Conservation (phyloP, 2,113 vertebrate species). For the cattle (Bos taurus) region DNA sequence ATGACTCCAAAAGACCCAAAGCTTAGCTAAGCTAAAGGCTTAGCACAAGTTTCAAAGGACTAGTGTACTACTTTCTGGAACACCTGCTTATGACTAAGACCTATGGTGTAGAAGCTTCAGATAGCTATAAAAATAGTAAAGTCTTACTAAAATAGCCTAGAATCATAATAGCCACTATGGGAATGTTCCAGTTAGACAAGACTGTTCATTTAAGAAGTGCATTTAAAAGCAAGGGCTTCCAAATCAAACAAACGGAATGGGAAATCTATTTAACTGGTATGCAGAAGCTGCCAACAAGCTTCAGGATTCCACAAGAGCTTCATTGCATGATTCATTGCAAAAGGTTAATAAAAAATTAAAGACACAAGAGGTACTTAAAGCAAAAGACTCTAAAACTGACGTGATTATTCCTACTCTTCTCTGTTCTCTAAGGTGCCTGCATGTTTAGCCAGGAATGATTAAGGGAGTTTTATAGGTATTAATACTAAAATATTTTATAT, state of each 20-base stretch:
- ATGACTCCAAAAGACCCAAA: background rate
- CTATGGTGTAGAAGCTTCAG: background rate
- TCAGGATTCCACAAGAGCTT: background rate
- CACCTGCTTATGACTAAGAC: background rate
- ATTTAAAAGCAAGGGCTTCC: background rate
- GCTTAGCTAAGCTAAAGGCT: background rate
- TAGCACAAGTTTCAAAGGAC: background rate
- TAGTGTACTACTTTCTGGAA: background rate
- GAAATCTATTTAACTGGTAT: background rate
- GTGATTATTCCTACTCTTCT: background rate
- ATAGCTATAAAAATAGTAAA: background rate
- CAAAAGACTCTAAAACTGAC: background rate
- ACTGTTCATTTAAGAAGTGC: background rate
- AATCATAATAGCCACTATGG: background rate
- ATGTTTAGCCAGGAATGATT: background rate
- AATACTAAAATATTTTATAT: background rate
- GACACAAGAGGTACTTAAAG: background rate
- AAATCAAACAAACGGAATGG: background rate
- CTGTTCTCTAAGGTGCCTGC: accelerated
- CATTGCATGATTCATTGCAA: background rate
- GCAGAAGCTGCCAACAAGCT: background rate
- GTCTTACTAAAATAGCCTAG: background rate
- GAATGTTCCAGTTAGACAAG: background rate
- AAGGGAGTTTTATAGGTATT: background rate
- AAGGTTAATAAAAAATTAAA: background rate